Base-by-base conservation (phyloP, 2,888 invertebrate genomes). In the Rotaria sp. region DNA sequence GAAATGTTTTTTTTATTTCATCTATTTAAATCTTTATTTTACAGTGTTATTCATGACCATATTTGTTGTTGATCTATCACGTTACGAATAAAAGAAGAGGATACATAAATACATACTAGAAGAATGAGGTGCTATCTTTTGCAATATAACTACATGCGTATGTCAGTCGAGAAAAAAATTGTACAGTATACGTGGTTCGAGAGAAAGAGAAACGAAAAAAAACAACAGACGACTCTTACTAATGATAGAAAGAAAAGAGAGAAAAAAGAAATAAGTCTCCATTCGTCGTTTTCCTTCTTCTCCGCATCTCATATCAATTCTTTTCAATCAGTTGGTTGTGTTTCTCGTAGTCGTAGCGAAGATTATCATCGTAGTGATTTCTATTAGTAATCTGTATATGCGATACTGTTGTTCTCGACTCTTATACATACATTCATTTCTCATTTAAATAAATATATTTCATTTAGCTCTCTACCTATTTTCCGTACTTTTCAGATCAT, bases 61-160 rank as follows among this genome's bases (percentile, higher is more conserved):
- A 67, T 67, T 67, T 67, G 35, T 67, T 67, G 67, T 67, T 67
- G 67, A 67, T 67, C 67, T 67, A 67, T 67, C 67, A 67, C 35
- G 35, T 38, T 67, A 67, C 1, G 30, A 67, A 67, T 67, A 67
- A 35, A 67, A 26, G 4, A 55, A 5, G 11, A 26, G 30, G 18
- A 67, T 35, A 67, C 18, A 67, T 35, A 15, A 35, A 30, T 30
- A 35, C 15, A 67, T 35, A 30, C 18, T 35, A 67, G 35, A 35
- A 35, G 67, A 67, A 67, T 67, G 35, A 18, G 30, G 35, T 67
- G 35, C 67, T 67, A 38, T 67, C 67, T 30, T 67, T 35, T 67
- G 18, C 7, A 18, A 30, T 30, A 67, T 35, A 67, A 35, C 67
- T 18, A 30, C 8, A 67, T 67, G 67, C 18, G 30, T 67, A 21